Evolutionary conservation across 2,113 vertebrate genomes (phyloP), one percentile per base, ranked within the genome.

Genomic region (Strix aluco): DNA sequence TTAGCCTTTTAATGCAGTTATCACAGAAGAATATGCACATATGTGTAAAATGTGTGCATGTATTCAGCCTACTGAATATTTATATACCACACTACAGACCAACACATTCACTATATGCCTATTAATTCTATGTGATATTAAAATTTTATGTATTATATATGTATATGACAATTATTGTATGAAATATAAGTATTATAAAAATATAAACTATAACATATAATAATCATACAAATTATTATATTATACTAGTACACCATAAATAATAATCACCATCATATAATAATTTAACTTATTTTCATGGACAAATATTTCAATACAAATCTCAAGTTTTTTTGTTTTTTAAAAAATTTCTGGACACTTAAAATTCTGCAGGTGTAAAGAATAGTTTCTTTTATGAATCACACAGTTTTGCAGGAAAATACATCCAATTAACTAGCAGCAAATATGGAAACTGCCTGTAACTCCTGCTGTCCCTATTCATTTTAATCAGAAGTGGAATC

Each of bases 311-410:
- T 88, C 8, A 0, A 40, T 40, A 67, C 2, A 61, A 79, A 58
- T 29, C 7, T 22, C 2, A 1, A 63, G 5, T 11, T 2, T 0
- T 0, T 3, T 47, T 19, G 3, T 62, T 16, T 26, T 11, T 11
- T 55, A 27, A 4, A 40, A 9, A 36, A 13, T 51, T 83, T 78
- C 13, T 67, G 42, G 55, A 49, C 10, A 59, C 34, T 63, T 8
- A 74, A 46, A 78, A 81, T 81, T 74, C 47, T 87, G 30, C 26
- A 72, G n/a, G 30, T 30, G 5, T 26, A 87, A 91, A 10, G 4
- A 78, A 40, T 38, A 62, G 36, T 85, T 94, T 85, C 7, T 40
- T 81, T 49, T 44, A 51, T 15, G 22, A n/a, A 65, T 61, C 54
- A 81, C n/a, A 83, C 3, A 49, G 44, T 75, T 69, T 62, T 71